Conservation (phyloP, 2,113 vertebrate species). For the Fukomys damarensis region DNA sequence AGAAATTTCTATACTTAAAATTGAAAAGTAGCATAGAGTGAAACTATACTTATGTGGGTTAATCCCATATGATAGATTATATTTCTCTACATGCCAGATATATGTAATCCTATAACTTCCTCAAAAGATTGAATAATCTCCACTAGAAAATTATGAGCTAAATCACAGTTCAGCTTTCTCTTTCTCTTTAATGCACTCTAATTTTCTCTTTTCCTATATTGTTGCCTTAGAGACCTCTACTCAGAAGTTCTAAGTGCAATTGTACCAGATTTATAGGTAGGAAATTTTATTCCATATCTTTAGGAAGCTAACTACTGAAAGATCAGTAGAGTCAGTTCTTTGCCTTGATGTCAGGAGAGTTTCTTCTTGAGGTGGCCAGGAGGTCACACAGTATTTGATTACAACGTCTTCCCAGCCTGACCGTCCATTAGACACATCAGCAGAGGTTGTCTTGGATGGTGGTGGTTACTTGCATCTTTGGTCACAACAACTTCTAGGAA, state of each 20-base stretch:
- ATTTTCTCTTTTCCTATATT: neutral
- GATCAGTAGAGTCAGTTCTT: neutral
- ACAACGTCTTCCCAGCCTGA: neutral
- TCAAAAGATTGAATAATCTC: neutral
- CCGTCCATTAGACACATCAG: neutral
- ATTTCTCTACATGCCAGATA: neutral
- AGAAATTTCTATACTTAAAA: slow-evolving; percentile 16
- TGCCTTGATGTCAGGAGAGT: neutral
- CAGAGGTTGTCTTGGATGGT: neutral
- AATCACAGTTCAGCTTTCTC: neutral
- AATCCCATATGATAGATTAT: neutral
- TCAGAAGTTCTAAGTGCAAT: neutral
- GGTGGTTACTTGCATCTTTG: neutral
- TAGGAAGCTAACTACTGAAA: slow-evolving; percentile 11
- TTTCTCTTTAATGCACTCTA: neutral
- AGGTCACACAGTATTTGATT: neutral
- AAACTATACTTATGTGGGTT: neutral
- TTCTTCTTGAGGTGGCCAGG: neutral
- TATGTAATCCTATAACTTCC: neutral
- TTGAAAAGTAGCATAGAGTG: neutral
- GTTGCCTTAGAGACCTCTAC: neutral
- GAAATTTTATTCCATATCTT: neutral
- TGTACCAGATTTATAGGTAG: neutral
- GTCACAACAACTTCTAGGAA: neutral
- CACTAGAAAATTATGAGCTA: neutral